These are phyloP conservation scores for Bombylius major DNA, from an alignment of 2,888 invertebrate species.

Conservation along the genomic window DNA sequence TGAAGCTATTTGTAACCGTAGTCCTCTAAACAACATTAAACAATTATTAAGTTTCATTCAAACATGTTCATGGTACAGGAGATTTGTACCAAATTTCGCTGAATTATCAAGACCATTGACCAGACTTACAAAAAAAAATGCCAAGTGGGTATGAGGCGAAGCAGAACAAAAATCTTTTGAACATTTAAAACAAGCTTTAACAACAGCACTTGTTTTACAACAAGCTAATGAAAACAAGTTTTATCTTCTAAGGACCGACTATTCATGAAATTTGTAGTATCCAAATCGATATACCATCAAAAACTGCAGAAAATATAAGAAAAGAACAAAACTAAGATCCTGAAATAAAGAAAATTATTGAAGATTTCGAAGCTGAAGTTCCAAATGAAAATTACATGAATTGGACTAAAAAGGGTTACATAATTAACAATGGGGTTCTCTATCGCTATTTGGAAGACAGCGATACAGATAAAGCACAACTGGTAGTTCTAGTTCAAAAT, in stretches of 20 bases:
- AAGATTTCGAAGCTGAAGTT: neutral
- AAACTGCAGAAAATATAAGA: conserved; percentile 10
- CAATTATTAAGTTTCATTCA: too few relatives aligned
- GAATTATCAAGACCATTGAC: too few relatives aligned
- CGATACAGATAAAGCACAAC: conserved; percentile 1
- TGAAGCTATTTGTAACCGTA: too few relatives aligned
- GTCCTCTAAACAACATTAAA: too few relatives aligned
- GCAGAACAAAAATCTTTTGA: too few relatives aligned
- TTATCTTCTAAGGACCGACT: conserved; percentile 16
- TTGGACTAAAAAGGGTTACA: neutral
- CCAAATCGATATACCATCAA: conserved; percentile 12
- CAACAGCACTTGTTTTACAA: too few relatives aligned
- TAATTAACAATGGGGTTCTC: conserved; percentile 6
- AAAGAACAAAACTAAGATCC: neutral
- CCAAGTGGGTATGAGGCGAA: too few relatives aligned
- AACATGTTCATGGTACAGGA: too few relatives aligned
- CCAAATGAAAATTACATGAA: neutral
- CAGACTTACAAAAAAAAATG: too few relatives aligned
- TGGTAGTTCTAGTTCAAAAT: conserved; percentile 12
- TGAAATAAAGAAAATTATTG: neutral
- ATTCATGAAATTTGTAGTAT: neutral
- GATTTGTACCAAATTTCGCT: too few relatives aligned
- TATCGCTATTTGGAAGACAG: conserved; percentile 7
- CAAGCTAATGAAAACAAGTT: too few relatives aligned
- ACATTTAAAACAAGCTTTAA: too few relatives aligned